phyloP scores from a whole-genome alignment of 2,113 vertebrate species.

The Brachirus orientalis region DNA sequence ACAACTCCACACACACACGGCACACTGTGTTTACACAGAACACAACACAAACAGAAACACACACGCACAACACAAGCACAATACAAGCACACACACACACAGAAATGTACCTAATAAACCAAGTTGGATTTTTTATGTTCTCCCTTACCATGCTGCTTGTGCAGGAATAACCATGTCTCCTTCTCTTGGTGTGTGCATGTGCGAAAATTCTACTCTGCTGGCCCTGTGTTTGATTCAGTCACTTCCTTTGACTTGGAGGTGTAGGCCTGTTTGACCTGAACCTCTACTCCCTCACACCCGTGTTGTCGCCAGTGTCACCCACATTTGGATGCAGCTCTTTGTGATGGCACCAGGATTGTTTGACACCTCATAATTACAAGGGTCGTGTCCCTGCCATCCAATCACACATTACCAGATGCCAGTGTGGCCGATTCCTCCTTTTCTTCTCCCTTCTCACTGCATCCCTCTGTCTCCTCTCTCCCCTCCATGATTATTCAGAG shows the following conservation, averaged over 20 bases:
- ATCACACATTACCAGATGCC: conserved; percentile 69
- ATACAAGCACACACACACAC: background rate
- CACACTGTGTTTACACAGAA: too few relatives aligned
- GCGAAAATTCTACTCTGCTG: conserved; percentile 32
- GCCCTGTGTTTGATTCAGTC: conserved; percentile 46
- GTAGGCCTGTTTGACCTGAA: conserved; percentile 60
- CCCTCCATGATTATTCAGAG: conserved; percentile 60
- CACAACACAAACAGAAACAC: too few relatives aligned
- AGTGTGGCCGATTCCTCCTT: conserved; percentile 45
- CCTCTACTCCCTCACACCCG: conserved; percentile 16
- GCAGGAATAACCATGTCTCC: too few relatives aligned
- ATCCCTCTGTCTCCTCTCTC: conserved; percentile 16
- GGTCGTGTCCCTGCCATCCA: conserved; percentile 68
- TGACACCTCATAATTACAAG: conserved; percentile 71
- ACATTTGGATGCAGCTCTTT: conserved; percentile 52
- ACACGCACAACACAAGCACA: background rate
- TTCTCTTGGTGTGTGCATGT: background rate
- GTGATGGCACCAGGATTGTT: conserved; percentile 71
- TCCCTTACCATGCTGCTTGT: background rate
- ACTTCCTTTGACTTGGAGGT: conserved; percentile 47
- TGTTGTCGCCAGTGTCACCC: conserved; percentile 51
- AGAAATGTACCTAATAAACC: background rate
- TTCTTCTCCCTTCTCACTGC: conserved; percentile 40
- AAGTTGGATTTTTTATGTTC: background rate
- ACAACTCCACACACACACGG: too few relatives aligned